These are phyloP conservation scores for Epinotia demarniana DNA, from an alignment of 2,888 invertebrate genomes.

Conservation along the genomic window DNA sequence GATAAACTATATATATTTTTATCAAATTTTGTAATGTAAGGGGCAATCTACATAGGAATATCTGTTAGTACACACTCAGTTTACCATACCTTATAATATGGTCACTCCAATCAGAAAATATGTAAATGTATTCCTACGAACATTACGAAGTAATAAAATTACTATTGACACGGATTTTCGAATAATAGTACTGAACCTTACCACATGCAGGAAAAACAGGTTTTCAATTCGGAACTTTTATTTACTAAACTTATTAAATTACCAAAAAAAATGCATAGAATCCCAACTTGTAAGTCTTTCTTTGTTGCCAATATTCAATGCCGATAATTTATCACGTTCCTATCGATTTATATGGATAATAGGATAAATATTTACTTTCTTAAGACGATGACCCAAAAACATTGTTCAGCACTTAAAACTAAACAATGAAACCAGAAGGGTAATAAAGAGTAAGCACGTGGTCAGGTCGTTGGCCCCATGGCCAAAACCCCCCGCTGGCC, in stretches of 20 bases:
- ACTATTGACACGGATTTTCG: conserved; percentile 6
- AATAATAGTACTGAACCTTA: neutral
- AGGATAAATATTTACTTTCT: conserved; percentile 34
- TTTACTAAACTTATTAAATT: neutral
- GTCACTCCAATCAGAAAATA: neutral
- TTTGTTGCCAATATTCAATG: neutral
- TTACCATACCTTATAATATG: neutral
- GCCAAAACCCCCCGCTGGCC: conserved; percentile 62
- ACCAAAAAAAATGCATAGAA: conserved; percentile 4
- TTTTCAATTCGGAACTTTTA: neutral
- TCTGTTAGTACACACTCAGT: neutral
- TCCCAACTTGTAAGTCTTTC: neutral
- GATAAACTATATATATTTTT: neutral
- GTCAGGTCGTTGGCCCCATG: conserved; percentile 65
- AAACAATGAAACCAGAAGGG: conserved; percentile 46
- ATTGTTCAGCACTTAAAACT: conserved; percentile 37
- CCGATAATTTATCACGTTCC: conserved; percentile 2
- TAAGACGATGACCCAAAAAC: conserved; percentile 34
- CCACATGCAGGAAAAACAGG: neutral
- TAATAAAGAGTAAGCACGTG: conserved; percentile 69
- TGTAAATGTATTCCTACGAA: neutral
- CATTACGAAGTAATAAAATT: conserved; percentile 15
- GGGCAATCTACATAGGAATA: neutral
- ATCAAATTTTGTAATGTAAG: neutral
- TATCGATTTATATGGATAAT: conserved; percentile 31